phyloP scores from a whole-genome alignment of 2,888 invertebrate genomes.

The Cryptophagus acutangulus region DNA sequence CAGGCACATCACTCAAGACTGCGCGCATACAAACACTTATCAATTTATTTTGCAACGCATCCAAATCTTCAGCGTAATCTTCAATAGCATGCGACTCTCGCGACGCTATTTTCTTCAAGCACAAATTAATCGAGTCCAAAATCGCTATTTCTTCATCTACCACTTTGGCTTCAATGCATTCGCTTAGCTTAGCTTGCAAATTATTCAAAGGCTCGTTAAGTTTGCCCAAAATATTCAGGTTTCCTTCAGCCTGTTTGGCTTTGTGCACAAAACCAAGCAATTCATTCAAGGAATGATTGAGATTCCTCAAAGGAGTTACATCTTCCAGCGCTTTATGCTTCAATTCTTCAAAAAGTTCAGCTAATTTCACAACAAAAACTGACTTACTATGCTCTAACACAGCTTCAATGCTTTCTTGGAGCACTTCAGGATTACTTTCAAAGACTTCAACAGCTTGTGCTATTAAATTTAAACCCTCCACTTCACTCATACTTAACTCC shows the following conservation, averaged over 20 bases:
- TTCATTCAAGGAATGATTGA: constrained; percentile 33
- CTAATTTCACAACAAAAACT: too few relatives aligned
- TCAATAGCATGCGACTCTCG: constrained; percentile 36
- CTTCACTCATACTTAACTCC: too few relatives aligned
- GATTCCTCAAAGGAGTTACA: constrained; percentile 31
- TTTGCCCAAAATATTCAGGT: constrained; percentile 33
- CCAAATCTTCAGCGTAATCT: constrained; percentile 27
- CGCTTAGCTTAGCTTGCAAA: constrained; percentile 30
- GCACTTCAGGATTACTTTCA: neutral
- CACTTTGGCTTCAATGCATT: constrained; percentile 30
- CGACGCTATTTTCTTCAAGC: too few relatives aligned
- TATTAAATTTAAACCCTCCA: too few relatives aligned
- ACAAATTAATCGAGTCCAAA: too few relatives aligned
- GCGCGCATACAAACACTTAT: constrained; percentile 42
- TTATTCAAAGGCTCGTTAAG: constrained; percentile 36
- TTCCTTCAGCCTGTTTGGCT: constrained; percentile 34
- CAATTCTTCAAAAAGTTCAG: constrained; percentile 31
- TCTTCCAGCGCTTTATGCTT: constrained; percentile 19
- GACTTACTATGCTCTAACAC: too few relatives aligned
- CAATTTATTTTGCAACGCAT: constrained; percentile 40
- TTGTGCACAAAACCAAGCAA: constrained; percentile 37
- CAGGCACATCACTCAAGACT: constrained; percentile 31
- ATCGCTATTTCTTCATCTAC: constrained; percentile 34
- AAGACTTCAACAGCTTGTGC: neutral
- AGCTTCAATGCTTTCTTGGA: too few relatives aligned